Base-by-base conservation (phyloP, 2,797 vertebrate genomes). In the Pseudomugil gertrudae region DNA sequence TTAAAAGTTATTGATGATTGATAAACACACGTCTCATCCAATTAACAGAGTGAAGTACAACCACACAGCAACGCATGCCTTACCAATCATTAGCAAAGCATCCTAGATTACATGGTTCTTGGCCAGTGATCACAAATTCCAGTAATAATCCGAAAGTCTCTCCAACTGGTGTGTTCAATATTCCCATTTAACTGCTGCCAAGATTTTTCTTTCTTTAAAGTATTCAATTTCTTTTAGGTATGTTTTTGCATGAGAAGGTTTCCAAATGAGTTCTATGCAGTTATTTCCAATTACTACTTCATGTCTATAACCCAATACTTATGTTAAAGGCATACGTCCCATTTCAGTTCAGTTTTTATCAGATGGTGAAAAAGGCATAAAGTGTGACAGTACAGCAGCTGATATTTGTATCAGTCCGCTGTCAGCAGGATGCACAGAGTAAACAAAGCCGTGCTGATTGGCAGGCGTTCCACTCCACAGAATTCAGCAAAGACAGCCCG, bases 391-490 rank as follows among this genome's bases (percentile, higher is more conserved):
- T 59, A 66, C 66, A 72, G 69, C 62, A 81, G 83, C 74, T 81
- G 69, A 85, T 79, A 76, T 81, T 74, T 78, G 81, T 72, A 65
- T 62, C 76, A 80, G 69, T 57, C 76, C 66, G 52, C 78, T 82
- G 77, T 77, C 81, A 79, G 79, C 70, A 69, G 75, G 69, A 71
- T 43, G 53, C 65, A 60, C 66, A 36, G 57, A 73, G 74, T 84
- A 87, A 87, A 84, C 82, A 83, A 81, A 84, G 71, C 69, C 68
- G 68, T 27, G 47, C 77, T 88, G 89, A 90, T 63, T 88, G 89
- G 80, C 89, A 88, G 78, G 63, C 80, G 72, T 88, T 89, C 84
- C 82, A 67, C 78, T 79, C 76, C 43, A 51, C 74, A 85, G 86
- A 88, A 85, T 82, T 65, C 59, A 74, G 74, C 56, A 65, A 78